These are phyloP conservation scores for Syngnathus acus DNA, from an alignment of 2,797 vertebrate species.

Conservation along the genomic window DNA sequence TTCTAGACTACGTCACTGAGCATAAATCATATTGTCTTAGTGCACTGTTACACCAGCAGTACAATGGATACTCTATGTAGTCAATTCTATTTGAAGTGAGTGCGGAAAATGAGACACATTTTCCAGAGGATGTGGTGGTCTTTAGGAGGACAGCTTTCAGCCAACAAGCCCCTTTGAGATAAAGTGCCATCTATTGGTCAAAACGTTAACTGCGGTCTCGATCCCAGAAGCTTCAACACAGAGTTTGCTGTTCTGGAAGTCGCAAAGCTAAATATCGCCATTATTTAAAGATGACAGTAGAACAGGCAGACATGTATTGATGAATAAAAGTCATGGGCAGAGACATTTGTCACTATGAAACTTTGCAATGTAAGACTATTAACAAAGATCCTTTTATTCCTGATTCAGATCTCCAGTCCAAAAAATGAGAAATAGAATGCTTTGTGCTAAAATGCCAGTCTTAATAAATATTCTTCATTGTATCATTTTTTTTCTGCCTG, in stretches of 20 bases:
- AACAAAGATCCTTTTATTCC: slow-evolving; percentile 12
- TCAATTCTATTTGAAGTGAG: slow-evolving; percentile 25
- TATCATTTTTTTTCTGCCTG: neutral
- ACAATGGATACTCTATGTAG: slow-evolving; percentile 33
- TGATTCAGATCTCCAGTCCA: neutral
- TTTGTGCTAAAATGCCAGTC: slow-evolving; percentile 15
- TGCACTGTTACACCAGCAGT: slow-evolving; percentile 13
- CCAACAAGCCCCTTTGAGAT: neutral
- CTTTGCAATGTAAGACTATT: slow-evolving; percentile 5
- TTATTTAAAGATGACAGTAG: neutral
- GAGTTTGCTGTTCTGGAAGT: slow-evolving; percentile 5
- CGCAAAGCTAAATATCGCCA: slow-evolving; percentile 1
- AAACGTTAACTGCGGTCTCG: slow-evolving; percentile 17
- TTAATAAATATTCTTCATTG: slow-evolving; percentile 8
- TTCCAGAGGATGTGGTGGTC: slow-evolving; percentile 45
- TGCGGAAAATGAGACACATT: slow-evolving; percentile 50
- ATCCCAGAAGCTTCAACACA: neutral
- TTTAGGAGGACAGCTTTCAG: slow-evolving; percentile 5
- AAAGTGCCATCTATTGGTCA: slow-evolving; percentile 58
- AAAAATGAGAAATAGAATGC: slow-evolving; percentile 1
- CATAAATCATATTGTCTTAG: slow-evolving; percentile 11
- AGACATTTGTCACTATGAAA: neutral
- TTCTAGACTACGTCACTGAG: slow-evolving; percentile 5
- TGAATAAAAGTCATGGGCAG: neutral
- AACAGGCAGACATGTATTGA: neutral